Conservation (phyloP, 2,113 vertebrate genomes). For the Ciconia stormi region DNA sequence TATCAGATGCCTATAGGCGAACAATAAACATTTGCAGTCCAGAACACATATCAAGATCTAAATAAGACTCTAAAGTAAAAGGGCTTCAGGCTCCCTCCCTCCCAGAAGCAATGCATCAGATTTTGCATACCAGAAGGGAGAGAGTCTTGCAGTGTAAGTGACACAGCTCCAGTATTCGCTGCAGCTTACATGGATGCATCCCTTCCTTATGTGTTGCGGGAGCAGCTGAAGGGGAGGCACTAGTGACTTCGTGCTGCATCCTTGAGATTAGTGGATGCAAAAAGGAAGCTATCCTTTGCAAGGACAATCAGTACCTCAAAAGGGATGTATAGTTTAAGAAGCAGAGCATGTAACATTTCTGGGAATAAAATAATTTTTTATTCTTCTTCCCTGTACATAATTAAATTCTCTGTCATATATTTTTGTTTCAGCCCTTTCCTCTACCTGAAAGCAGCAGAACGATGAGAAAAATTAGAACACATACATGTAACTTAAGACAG, state of each 20-base stretch:
- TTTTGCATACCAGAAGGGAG: background rate
- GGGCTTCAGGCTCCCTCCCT: background rate
- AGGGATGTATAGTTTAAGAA: background rate
- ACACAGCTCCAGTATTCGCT: background rate
- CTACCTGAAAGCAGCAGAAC: background rate
- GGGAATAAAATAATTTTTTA: background rate
- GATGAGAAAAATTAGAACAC: background rate
- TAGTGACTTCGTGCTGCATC: background rate
- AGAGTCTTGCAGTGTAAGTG: background rate
- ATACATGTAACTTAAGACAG: background rate
- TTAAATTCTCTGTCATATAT: background rate
- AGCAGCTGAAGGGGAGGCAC: background rate
- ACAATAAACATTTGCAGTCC: background rate
- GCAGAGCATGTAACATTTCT: background rate
- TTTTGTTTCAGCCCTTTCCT: background rate
- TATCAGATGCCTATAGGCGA: background rate
- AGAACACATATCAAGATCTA: background rate
- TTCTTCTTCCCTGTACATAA: background rate
- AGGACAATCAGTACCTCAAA: background rate
- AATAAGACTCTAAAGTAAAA: background rate
- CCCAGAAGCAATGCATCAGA: background rate
- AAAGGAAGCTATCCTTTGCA: background rate
- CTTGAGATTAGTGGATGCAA: background rate
- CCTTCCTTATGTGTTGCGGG: background rate
- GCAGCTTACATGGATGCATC: rapidly evolving